Evolutionary conservation across 2,113 vertebrate species (phyloP).

Genomic region (Mus pahari): DNA sequence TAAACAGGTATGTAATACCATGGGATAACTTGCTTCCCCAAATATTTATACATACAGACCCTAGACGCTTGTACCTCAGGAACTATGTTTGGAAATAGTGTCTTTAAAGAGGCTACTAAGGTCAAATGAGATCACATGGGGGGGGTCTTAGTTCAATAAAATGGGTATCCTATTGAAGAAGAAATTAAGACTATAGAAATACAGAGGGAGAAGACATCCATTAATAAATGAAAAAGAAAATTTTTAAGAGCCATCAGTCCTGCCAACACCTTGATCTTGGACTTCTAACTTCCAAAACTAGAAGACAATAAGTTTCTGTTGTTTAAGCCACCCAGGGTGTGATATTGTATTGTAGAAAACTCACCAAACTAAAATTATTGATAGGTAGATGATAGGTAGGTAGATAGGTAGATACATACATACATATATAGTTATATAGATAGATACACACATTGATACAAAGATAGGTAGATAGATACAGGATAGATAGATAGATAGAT

Average conservation of each 20-base stretch:
- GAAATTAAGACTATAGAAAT: background rate
- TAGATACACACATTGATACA: background rate
- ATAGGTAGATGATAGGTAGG: background rate
- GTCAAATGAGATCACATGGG: background rate
- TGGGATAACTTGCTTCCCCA: background rate
- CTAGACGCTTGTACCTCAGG: background rate
- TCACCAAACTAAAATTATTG: background rate
- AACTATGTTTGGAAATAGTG: background rate
- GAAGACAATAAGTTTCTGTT: conserved; percentile 38
- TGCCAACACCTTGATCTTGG: background rate
- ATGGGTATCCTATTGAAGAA: background rate
- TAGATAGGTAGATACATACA: background rate
- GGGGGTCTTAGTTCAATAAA: background rate
- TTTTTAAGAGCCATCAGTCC: background rate
- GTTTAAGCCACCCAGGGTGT: background rate
- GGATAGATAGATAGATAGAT: background rate
- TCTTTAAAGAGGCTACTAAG: background rate
- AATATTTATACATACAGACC: background rate
- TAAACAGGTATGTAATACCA: background rate
- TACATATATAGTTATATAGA: background rate
- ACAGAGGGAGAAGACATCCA: background rate
- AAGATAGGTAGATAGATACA: background rate
- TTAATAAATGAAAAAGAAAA: background rate
- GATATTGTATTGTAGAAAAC: background rate
- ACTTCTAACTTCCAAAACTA: background rate